Base-by-base conservation (phyloP, 2,113 vertebrate species). In the Lophius piscatorius region DNA sequence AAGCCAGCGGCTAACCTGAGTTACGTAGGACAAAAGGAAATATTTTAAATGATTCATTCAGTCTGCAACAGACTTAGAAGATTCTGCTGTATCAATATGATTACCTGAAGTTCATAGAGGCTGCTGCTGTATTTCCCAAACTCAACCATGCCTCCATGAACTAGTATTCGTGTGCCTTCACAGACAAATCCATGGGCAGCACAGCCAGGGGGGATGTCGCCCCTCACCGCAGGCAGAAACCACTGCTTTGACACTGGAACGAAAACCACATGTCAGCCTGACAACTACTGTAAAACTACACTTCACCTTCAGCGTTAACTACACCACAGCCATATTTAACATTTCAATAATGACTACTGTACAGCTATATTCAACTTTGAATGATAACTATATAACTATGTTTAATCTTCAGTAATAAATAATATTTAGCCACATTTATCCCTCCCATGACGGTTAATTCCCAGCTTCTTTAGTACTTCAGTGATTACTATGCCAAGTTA, bases 121-220 rank as follows among this genome's bases (percentile, higher is more conserved):
- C 91, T 94, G 87, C 93, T 98, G 62, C 93, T 96, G 80, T 99
- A 99, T 90, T 97, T 95, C 64, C 97, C 97, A 74, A 93, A 99
- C 87, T 99, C 97, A 76, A 99, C 92, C 97, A 99, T 99, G 65
- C 97, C 97, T 29, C 97, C 97, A 74, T 98, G 98, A 17, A 98
- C 94, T 70, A 99, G 80, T 62, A 99, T 93, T 55, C 97, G 92
- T 47, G 94, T 96, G 10, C 96, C 95, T 68, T 98, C 97, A 58
- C 95, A 98, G 72, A 94, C 95, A 70, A 99, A 95, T 74, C 97
- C 97, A 74, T 98, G 96, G 9, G 97, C 95, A 18, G 97, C 97
- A 60, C 96, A 98, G 44, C 97, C 97, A 24, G 97, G 95, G 6
- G 97, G 97, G 79, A 99, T 98, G 87, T 99, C 97, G 18, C 97